Conservation (phyloP, 2,797 vertebrate species). For the Clarias fuscus region DNA sequence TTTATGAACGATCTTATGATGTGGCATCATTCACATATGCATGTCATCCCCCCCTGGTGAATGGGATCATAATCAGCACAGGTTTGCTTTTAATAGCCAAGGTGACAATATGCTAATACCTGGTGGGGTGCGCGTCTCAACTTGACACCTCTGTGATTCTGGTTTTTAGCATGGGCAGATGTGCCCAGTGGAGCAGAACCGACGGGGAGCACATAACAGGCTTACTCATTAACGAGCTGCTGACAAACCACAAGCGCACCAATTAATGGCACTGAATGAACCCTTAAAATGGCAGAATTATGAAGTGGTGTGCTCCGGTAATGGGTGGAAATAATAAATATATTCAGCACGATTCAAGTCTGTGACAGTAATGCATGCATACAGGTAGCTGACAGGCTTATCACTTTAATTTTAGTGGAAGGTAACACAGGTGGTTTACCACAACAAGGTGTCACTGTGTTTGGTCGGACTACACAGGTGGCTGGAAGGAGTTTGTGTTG, state of each 20-base stretch:
- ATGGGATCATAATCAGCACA: slow-evolving; percentile 75
- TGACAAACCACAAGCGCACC: slow-evolving; percentile 71
- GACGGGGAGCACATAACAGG: slow-evolving; percentile 63
- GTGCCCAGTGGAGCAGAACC: slow-evolving; percentile 73
- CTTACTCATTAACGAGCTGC: slow-evolving; percentile 76
- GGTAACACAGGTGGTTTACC: slow-evolving; percentile 49
- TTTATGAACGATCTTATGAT: slow-evolving; percentile 67
- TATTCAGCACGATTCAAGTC: slow-evolving; percentile 45
- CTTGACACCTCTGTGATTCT: slow-evolving; percentile 75
- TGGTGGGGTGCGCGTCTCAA: slow-evolving; percentile 60
- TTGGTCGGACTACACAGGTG: slow-evolving; percentile 43
- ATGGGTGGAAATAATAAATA: slow-evolving; percentile 45
- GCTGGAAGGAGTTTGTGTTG: slow-evolving; percentile 35
- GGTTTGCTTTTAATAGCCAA: slow-evolving; percentile 77
- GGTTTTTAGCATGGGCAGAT: slow-evolving; percentile 73
- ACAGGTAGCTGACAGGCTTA: slow-evolving; percentile 43
- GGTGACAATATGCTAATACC: slow-evolving; percentile 72
- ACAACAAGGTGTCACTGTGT: slow-evolving; percentile 38
- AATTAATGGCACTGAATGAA: slow-evolving; percentile 74
- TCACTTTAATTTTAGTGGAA: slow-evolving; percentile 42
- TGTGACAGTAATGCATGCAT: slow-evolving; percentile 51
- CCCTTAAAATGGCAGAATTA: slow-evolving; percentile 62
- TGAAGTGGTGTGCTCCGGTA: slow-evolving; percentile 56
- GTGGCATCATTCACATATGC: slow-evolving; percentile 71
- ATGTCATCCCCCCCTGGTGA: slow-evolving; percentile 69